Base-by-base conservation (phyloP, 2,888 invertebrate genomes). In the Drosophila anomelani region DNA sequence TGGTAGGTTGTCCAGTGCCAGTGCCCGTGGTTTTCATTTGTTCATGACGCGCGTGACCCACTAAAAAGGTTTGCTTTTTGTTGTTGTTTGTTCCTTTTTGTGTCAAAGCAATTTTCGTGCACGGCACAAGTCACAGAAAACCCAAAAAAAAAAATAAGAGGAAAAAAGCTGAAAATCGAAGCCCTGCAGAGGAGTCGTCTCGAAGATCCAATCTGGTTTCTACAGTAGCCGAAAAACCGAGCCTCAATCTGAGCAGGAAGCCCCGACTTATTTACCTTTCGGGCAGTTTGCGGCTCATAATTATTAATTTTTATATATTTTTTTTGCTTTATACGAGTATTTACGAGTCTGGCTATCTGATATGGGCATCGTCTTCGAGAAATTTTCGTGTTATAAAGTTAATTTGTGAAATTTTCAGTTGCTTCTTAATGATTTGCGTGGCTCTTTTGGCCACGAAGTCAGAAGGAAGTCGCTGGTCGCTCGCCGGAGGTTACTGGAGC, bases 91-190 rank as follows among this genome's bases (percentile, higher is more conserved):
- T 53, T 53, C 51, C 34, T 76, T 86, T 87, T 87, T 90, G 78
- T 88, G 88, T 88, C 91, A 88, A 88, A 90, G 79, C 77, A 90
- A 88, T 88, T 90, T 88, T 89, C 90, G 88, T 90, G 85, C 80
- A 63, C 66, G 84, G 83, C 80, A 66, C 79, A 81, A 76, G 85
- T 69, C 78, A 51, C 44, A 41, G 59, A 29, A 62, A 26, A 4
- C 15, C 3, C 15, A 32, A 60, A 20, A 39, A 29, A 54, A 57
- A 74, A 49, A 7, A 34, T 4, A 34, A 12, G 17, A 17, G 41
- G 41, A 41, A 46, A 47, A 43, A 13, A 34, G 12, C n/a, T 8
- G 34, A 71, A 67, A 71, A 67, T 71, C 67, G 71, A 68, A 66
- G 56, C 56, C 58, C 70, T 59, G 20, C 59, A 20, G 71, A 71